phyloP scores from a whole-genome alignment of 2,113 vertebrate genomes.

The Tapirus terrestris region DNA sequence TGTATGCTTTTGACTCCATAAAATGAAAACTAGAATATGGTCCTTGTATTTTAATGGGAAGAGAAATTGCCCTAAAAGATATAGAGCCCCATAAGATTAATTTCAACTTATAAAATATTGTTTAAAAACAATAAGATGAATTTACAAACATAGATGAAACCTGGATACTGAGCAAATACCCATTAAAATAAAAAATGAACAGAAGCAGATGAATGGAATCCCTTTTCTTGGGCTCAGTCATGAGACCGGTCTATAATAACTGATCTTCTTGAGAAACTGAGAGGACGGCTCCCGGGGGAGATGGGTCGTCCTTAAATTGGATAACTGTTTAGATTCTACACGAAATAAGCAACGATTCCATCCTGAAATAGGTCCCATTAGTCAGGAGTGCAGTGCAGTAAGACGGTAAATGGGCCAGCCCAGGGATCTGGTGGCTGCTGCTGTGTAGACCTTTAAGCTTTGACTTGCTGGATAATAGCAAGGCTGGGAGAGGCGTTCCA shows the following conservation, averaged over 20 bases:
- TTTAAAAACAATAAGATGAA: neutral
- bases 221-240: neutral
- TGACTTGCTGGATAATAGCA: neutral
- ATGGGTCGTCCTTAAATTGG: neutral
- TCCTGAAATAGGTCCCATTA: accelerated
- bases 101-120: neutral
- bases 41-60: conserved; percentile 3
- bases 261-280: neutral
- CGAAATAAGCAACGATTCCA: neutral
- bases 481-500: neutral
- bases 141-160: neutral
- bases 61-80: neutral
- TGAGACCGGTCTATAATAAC: neutral
- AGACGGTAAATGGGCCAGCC: too few species aligned
- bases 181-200: neutral
- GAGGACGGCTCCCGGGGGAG: neutral
- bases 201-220: neutral
- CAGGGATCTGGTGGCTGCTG: neutral
- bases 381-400: neutral
- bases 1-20: neutral
- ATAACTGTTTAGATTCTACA: neutral
- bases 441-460: neutral
- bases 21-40: neutral
- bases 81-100: neutral
- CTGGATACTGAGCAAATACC: neutral